Conservation (phyloP, 1,140 invertebrate species). For the Drosophila tristis region DNA sequence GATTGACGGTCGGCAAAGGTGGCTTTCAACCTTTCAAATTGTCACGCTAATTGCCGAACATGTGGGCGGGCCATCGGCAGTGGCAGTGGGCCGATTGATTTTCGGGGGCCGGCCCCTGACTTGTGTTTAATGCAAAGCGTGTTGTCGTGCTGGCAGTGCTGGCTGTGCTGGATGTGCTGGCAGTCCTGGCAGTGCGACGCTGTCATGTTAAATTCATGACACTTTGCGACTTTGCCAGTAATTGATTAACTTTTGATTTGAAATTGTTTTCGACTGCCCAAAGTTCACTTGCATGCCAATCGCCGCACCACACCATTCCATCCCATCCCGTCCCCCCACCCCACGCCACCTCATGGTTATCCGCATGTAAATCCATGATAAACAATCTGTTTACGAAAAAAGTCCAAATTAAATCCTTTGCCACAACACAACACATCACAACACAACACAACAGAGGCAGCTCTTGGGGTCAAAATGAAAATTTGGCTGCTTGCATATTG, state of each 20-base stretch:
- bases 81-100: slow-evolving; percentile 39
- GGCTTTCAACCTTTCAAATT: slow-evolving; percentile 73
- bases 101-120: slow-evolving; percentile 1
- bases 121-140: slow-evolving; percentile 37
- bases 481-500: slow-evolving; percentile 31
- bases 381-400: slow-evolving; percentile 41
- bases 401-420: slow-evolving; percentile 41
- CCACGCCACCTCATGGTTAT: slow-evolving; percentile 26
- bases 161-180: background rate
- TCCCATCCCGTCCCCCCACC: too few relatives aligned
- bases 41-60: slow-evolving; percentile 75
- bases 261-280: slow-evolving; percentile 41
- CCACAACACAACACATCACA: slow-evolving; percentile 12
- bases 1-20: slow-evolving; percentile 39
- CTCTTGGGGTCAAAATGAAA: slow-evolving; percentile 33
- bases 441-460: background rate
- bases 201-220: slow-evolving; percentile 62
- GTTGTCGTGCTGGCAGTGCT: slow-evolving; percentile 41
- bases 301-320: slow-evolving; percentile 4
- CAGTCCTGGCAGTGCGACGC: slow-evolving; percentile 12
- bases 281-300: slow-evolving; percentile 32
- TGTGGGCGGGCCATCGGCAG: slow-evolving; percentile 26
- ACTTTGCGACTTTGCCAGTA: slow-evolving; percentile 61
- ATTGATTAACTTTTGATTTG: slow-evolving; percentile 78
- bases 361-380: slow-evolving; percentile 50